A percentile compares a stretch with the other conserved stretches of the same genome.
Conservation (phyloP, 2,113 vertebrate genomes). For the Glaucidium brasilianum region DNA sequence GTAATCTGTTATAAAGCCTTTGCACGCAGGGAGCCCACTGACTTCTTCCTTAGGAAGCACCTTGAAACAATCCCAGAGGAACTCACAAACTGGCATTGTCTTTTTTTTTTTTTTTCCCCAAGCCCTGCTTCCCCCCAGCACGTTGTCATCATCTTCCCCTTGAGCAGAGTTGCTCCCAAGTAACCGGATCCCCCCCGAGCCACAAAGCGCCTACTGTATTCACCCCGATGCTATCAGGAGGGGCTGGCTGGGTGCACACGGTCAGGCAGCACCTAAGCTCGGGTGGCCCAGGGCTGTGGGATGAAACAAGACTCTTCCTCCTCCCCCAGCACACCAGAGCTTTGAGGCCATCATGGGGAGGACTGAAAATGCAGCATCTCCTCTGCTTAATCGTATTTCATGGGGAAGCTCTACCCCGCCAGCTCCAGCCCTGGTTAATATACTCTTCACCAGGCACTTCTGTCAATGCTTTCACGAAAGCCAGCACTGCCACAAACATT, state of each 20-base stretch:
- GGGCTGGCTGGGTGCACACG: neutral
- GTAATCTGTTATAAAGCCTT: neutral
- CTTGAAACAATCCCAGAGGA: constrained; percentile 15
- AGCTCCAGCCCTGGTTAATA: neutral
- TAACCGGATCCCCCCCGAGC: constrained; percentile 64
- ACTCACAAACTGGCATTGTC: constrained; percentile 49
- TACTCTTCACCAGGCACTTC: neutral
- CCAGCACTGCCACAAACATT: neutral
- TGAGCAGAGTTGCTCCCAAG: constrained; percentile 62
- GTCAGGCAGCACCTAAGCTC: constrained; percentile 68
- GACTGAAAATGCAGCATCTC: neutral
- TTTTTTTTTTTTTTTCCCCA: constrained; percentile 12
- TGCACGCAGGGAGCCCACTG: neutral
- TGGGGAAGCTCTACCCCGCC: neutral
- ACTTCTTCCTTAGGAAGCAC: constrained; percentile 16
- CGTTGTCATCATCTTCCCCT: constrained; percentile 44
- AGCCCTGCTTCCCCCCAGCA: neutral
- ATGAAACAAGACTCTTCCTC: constrained; percentile 66
- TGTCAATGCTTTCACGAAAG: neutral
- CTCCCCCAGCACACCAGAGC: constrained; percentile 10
- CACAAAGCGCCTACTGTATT: constrained; percentile 75
- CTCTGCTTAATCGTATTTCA: neutral
- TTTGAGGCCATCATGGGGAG: constrained; percentile 30
- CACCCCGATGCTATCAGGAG: constrained; percentile 56
- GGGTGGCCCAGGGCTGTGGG: constrained; percentile 64